phyloP scores from a whole-genome alignment of 2,797 vertebrate genomes.

The Sus cebifrons region DNA sequence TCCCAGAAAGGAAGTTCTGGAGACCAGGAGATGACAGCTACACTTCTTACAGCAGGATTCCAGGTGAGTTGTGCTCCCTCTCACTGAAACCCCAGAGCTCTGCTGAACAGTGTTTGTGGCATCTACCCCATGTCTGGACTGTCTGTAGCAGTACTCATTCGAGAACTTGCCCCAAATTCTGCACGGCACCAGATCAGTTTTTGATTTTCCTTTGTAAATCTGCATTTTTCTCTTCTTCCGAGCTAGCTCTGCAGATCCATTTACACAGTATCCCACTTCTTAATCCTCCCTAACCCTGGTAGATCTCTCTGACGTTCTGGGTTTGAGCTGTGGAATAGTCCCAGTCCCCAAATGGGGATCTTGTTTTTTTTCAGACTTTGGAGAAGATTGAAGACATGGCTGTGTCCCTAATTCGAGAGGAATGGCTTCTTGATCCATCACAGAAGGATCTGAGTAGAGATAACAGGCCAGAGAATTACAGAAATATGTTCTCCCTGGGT shows the following conservation, averaged over 20 bases:
- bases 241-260: not conserved
- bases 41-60: conserved; percentile 81
- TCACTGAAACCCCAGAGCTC: not conserved
- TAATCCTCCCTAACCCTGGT: not conserved
- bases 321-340: not conserved
- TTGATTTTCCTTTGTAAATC: not conserved
- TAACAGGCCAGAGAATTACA: conserved; percentile 71
- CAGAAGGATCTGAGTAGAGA: conserved; percentile 78
- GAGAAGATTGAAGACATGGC: conserved; percentile 86
- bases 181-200: not conserved
- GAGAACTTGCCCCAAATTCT: not conserved
- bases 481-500: conserved; percentile 84
- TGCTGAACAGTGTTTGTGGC: not conserved
- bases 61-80: conserved; percentile 77
- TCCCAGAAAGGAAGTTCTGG: conserved; percentile 79
- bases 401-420: conserved; percentile 84
- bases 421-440: conserved; percentile 85
- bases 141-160: not conserved
- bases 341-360: conserved; percentile 9
- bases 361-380: conserved; percentile 84
- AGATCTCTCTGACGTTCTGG: not conserved
- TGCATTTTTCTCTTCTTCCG: conserved; percentile 5
- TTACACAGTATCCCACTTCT: not conserved
- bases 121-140: not conserved
- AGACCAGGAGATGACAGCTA: conserved; percentile 71